Evolutionary conservation across 2,113 vertebrate genomes (phyloP).

Genomic region (Candoia aspera): DNA sequence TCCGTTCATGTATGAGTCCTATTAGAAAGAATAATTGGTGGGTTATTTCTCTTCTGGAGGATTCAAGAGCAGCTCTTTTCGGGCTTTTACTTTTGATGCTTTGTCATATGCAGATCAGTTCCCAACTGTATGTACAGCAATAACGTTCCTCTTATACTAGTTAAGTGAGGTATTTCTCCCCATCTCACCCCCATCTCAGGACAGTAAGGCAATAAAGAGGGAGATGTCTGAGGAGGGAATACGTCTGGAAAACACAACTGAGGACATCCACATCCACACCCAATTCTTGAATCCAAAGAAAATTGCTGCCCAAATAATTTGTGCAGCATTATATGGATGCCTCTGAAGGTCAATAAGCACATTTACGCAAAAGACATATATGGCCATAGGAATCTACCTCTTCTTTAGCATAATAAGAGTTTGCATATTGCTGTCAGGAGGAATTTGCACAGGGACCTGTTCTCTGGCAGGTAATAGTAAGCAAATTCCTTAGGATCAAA

Average conservation of each 20-base stretch:
- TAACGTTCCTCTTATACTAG: conserved; percentile 46
- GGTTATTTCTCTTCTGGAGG: not conserved
- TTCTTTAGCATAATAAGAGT: conserved; percentile 45
- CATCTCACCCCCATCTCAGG: conserved; percentile 4
- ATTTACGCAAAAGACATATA: conserved; percentile 39
- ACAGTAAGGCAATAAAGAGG: not conserved
- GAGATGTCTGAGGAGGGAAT: conserved; percentile 20
- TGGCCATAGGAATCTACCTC: conserved; percentile 29
- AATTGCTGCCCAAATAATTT: conserved; percentile 41
- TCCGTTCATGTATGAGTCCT: not conserved
- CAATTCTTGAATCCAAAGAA: conserved; percentile 47
- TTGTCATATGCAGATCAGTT: not conserved
- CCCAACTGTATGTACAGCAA: not conserved
- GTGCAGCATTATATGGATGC: conserved; percentile 43
- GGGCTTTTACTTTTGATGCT: not conserved
- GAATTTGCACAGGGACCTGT: conserved; percentile 56
- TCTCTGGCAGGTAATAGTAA: conserved; percentile 51
- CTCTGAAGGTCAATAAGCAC: conserved; percentile 62
- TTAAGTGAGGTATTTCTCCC: conserved; percentile 31
- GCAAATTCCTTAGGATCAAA: conserved; percentile 67
- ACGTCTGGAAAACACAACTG: conserved; percentile 45
- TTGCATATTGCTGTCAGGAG: conserved; percentile 54
- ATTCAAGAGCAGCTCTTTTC: not conserved
- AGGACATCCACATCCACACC: not conserved
- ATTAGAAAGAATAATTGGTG: not conserved